A percentile compares a stretch with the other conserved stretches of the same genome.
Evolutionary conservation across 2,113 vertebrate species (phyloP).

Genomic region (Odobenus rosmarus): DNA sequence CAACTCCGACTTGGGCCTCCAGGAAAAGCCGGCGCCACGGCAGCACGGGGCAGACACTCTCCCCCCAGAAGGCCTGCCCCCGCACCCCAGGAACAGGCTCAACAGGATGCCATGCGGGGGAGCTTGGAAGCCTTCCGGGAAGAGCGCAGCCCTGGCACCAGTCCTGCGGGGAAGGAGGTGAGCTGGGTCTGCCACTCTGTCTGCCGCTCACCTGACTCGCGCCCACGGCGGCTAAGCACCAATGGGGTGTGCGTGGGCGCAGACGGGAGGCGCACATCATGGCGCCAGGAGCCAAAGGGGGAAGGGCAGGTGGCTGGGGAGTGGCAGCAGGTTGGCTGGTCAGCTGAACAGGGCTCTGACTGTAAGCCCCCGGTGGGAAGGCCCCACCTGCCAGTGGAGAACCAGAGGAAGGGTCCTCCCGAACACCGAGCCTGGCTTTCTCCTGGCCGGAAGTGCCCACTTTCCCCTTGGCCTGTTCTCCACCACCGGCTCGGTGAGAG

Average conservation of each 20-base stretch:
- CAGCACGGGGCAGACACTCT: constrained; percentile 81
- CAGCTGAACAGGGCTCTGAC: neutral
- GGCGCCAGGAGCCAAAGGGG: constrained; percentile 57
- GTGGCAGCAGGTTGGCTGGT: constrained; percentile 63
- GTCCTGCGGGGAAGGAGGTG: constrained; percentile 81
- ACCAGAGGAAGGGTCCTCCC: neutral
- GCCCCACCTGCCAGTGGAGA: neutral
- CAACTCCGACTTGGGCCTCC: constrained; percentile 70
- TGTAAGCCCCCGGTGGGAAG: neutral
- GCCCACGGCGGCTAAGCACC: constrained; percentile 71
- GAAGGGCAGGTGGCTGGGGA: constrained; percentile 62
- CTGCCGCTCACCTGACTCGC: constrained; percentile 84
- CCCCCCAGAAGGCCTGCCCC: constrained; percentile 75
- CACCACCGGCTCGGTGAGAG: neutral
- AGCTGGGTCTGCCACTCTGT: constrained; percentile 80
- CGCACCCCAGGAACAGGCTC: constrained; percentile 85
- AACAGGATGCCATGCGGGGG: constrained; percentile 84
- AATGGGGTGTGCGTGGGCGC: constrained; percentile 73
- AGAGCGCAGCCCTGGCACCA: constrained; percentile 83
- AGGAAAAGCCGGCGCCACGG: constrained; percentile 81
- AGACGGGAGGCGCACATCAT: constrained; percentile 74
- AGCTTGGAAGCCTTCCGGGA: constrained; percentile 88
- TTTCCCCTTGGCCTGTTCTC: too few species aligned
- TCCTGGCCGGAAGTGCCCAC: neutral
- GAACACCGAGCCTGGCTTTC: neutral